These are phyloP conservation scores for cattle (Bos taurus) DNA, from an alignment of 2,113 vertebrate genomes.

Conservation along the genomic window ARS-UCD2.0 NC_037332.1:21202001-21202500, in stretches of 20 bases:
- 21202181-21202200: background rate
- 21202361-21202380: background rate
- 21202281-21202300: background rate
- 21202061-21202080: background rate
- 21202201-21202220: background rate
- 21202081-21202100: background rate
- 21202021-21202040: background rate
- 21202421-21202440: background rate
- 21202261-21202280: background rate
- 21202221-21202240: background rate
- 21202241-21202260: background rate
- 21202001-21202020: background rate
- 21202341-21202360: background rate
- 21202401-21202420: background rate
- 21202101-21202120: background rate
- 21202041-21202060: background rate
- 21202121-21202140: background rate
- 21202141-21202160: background rate
- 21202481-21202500: background rate
- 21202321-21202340: background rate
- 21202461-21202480: background rate
- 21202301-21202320: background rate
- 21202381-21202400: accelerated
- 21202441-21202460: background rate
- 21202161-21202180: background rate